phyloP scores from a whole-genome alignment of 2,113 vertebrate genomes.

The Hiodon alosoides region DNA sequence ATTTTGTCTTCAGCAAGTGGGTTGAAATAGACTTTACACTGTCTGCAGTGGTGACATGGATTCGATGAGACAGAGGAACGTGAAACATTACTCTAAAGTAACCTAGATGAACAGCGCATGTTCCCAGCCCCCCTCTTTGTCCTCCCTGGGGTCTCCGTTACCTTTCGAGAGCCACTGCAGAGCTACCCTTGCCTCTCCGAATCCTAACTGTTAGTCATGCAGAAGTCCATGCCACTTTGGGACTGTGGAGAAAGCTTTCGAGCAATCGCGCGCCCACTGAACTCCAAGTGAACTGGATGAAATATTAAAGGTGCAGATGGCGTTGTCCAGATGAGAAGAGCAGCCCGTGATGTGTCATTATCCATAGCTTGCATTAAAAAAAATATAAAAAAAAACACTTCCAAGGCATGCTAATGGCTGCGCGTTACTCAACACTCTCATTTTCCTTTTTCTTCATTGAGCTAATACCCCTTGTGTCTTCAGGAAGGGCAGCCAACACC shows the following conservation, averaged over 20 bases:
- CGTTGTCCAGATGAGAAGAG: constrained; percentile 96
- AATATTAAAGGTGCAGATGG: constrained; percentile 99
- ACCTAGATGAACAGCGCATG: constrained; percentile 79
- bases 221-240: constrained; percentile 79
- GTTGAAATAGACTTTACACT: constrained; percentile 80
- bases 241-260: constrained; percentile 80
- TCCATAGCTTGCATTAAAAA: constrained; percentile 87
- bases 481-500: constrained; percentile 64
- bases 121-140: constrained; percentile 69
- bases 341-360: constrained; percentile 91
- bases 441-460: constrained; percentile 79
- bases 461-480: constrained; percentile 82
- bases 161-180: constrained; percentile 69
- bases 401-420: constrained; percentile 93
- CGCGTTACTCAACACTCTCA: constrained; percentile 88
- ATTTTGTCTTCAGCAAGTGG: constrained; percentile 65
- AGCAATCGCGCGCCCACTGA: constrained; percentile 75
- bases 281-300: constrained; percentile 97
- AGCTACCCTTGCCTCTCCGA: constrained; percentile 70
- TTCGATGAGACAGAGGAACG: constrained; percentile 88
- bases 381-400: constrained; percentile 37
- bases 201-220: constrained; percentile 85
- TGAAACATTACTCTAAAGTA: constrained; percentile 80
- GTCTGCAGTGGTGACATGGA: constrained; percentile 90
- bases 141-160: constrained; percentile 76